phyloP scores from a whole-genome alignment of 2,888 invertebrate genomes.

The Drosophila melanosoma region DNA sequence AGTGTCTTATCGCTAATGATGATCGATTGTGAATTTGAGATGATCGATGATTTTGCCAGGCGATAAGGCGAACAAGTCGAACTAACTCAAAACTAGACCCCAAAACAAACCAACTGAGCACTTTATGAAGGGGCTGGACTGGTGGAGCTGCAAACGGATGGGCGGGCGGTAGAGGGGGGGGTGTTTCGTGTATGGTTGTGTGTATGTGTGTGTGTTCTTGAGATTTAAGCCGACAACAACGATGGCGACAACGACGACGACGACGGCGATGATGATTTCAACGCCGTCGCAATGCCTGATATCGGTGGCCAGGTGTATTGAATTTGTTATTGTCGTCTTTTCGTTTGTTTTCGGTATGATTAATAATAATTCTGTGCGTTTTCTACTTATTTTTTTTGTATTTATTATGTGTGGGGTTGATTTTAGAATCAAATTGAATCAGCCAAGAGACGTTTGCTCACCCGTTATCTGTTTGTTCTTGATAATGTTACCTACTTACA shows the following conservation, averaged over 20 bases:
- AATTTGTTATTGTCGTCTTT: slow-evolving; percentile 23
- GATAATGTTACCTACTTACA: slow-evolving; percentile 64
- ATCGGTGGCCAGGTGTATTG: slow-evolving; percentile 35
- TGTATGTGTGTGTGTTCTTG: slow-evolving; percentile 53
- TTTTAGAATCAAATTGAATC: slow-evolving; percentile 60
- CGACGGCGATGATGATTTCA: slow-evolving; percentile 14
- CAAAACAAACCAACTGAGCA: slow-evolving; percentile 10
- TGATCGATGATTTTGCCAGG: slow-evolving; percentile 74
- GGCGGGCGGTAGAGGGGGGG: neutral
- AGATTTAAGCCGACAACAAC: slow-evolving; percentile 58
- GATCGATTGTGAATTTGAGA: slow-evolving; percentile 81
- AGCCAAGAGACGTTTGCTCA: slow-evolving; percentile 57
- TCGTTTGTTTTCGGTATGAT: slow-evolving; percentile 22
- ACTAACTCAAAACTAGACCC: slow-evolving; percentile 5
- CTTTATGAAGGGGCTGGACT: neutral
- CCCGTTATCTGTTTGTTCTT: slow-evolving; percentile 68
- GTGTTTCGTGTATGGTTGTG: neutral
- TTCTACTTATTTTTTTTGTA: slow-evolving; percentile 5
- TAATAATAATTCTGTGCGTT: slow-evolving; percentile 13
- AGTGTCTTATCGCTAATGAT: slow-evolving; percentile 76
- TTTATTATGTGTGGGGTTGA: slow-evolving; percentile 49
- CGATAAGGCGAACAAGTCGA: slow-evolving; percentile 38
- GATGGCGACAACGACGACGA: slow-evolving; percentile 15
- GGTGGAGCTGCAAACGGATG: neutral
- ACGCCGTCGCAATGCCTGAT: slow-evolving; percentile 25